These are phyloP conservation scores for Folsomia candida DNA, from an alignment of 2,888 invertebrate genomes.

Conservation along the genomic window DNA sequence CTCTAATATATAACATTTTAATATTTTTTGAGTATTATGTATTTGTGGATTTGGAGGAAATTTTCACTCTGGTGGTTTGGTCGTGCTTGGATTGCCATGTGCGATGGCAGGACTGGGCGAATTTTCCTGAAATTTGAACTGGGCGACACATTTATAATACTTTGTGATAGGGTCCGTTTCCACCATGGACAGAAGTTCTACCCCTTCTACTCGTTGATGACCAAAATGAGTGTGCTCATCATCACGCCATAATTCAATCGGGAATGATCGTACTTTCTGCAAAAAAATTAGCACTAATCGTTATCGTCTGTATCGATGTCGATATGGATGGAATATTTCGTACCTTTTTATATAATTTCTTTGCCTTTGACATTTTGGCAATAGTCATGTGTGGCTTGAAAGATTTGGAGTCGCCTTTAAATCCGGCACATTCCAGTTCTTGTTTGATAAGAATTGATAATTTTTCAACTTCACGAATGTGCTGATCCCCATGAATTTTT, in stretches of 20 bases:
- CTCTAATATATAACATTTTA: too few species aligned
- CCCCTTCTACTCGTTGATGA: slow-evolving; percentile 22
- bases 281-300: not conserved
- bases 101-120: too few species aligned
- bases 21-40: too few species aligned
- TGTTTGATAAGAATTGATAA: slow-evolving; percentile 25
- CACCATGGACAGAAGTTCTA: slow-evolving; percentile 34
- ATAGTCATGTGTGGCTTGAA: slow-evolving; percentile 44
- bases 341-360: slow-evolving; percentile 37
- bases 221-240: slow-evolving; percentile 25
- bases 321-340: not conserved
- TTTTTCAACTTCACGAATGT: slow-evolving; percentile 20
- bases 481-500: slow-evolving; percentile 28
- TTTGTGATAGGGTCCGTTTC: slow-evolving; percentile 31
- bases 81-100: too few species aligned
- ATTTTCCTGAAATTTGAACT: slow-evolving; percentile 9
- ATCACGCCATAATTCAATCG: slow-evolving; percentile 27
- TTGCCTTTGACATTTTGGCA: slow-evolving; percentile 38
- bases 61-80: too few species aligned
- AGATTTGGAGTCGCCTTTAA: slow-evolving; percentile 26
- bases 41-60: too few species aligned
- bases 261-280: slow-evolving; percentile 25
- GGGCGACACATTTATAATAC: slow-evolving; percentile 27
- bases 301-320: not conserved
- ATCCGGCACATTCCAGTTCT: slow-evolving; percentile 27